Base-by-base conservation (phyloP, 2,113 vertebrate species). In the Sinocyclocheilus maitianheensis region DNA sequence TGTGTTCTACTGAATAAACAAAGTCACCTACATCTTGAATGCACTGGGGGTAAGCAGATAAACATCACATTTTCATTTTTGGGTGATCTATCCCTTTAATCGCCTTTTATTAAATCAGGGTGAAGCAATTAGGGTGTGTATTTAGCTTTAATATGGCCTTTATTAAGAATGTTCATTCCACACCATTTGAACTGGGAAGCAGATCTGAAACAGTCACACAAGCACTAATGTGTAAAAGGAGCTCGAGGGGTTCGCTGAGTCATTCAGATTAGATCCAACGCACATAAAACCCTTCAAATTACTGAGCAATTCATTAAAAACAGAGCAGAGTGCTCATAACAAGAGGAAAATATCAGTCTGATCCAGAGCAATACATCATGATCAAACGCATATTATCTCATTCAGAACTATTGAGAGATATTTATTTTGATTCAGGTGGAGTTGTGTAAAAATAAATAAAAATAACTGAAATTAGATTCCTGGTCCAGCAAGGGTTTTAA, bases 241-340 rank as follows among this genome's bases (percentile, higher is more conserved):
- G 85, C 88, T 89, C 24, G 87, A 91, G 91, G 89, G 84, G 91
- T 90, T 77, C 72, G 62, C 86, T 83, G 60, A 88, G 86, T 93
- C 93, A 94, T 93, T 93, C 84, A 89, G 26, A 89, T 94, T 93
- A 93, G 22, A 89, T 80, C 67, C 92, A 91, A 93, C 92, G 89
- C 71, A 87, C 87, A 87, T 88, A 84, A 89, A 91, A 86, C 67
- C 90, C n/a, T 53, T 11, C n/a, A 88, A 91, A 89, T 89, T 89
- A 84, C 87, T 48, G 43, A 78, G 51, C 89, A 89, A 92, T 89
- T 88, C 77, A 55, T 53, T 30, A 55, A 30, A 77, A 53, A 55
- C 75, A 77, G 26, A 18, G 9, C 24, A 18, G 51, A 18, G 16
- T 77, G 48, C 55, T 30, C 24, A 20, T 9, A 55, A 30, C 48